phyloP scores from a whole-genome alignment of 1,140 invertebrate genomes.

The Vanessa tameamea region DNA sequence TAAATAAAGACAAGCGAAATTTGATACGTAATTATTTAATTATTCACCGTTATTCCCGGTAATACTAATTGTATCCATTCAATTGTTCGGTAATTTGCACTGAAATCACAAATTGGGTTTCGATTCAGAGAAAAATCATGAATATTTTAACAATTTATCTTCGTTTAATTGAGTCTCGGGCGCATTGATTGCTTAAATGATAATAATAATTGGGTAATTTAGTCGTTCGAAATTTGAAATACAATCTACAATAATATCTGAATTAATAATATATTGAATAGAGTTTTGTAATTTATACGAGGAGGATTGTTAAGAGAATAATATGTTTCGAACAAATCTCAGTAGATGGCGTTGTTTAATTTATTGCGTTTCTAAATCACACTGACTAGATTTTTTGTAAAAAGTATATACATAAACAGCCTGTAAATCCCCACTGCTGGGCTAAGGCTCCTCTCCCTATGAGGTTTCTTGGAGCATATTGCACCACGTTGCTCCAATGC shows the following conservation, averaged over 20 bases:
- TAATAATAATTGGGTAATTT: constrained; percentile 19
- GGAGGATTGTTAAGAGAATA: too few species aligned
- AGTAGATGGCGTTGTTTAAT: too few species aligned
- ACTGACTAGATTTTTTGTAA: too few species aligned
- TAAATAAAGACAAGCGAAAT: background rate
- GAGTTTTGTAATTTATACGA: background rate
- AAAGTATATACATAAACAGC: too few species aligned
- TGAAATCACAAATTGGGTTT: constrained; percentile 18
- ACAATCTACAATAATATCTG: background rate
- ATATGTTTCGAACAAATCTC: too few species aligned
- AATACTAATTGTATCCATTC: constrained; percentile 11
- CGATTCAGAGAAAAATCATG: constrained; percentile 18
- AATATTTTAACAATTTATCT: constrained; percentile 23
- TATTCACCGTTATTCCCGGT: background rate
- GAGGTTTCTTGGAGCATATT: too few species aligned
- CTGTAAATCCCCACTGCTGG: too few species aligned
- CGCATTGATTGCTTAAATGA: constrained; percentile 4
- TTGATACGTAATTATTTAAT: background rate
- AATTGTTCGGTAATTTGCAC: constrained; percentile 7
- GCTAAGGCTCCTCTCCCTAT: too few species aligned
- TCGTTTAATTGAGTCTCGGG: constrained; percentile 1
- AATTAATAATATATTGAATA: background rate
- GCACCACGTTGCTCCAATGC: too few species aligned
- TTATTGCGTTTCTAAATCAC: too few species aligned
- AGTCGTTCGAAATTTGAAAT: constrained; percentile 6